Conservation (phyloP, 1,140 invertebrate genomes). For the Ruditapes philippinarum region DNA sequence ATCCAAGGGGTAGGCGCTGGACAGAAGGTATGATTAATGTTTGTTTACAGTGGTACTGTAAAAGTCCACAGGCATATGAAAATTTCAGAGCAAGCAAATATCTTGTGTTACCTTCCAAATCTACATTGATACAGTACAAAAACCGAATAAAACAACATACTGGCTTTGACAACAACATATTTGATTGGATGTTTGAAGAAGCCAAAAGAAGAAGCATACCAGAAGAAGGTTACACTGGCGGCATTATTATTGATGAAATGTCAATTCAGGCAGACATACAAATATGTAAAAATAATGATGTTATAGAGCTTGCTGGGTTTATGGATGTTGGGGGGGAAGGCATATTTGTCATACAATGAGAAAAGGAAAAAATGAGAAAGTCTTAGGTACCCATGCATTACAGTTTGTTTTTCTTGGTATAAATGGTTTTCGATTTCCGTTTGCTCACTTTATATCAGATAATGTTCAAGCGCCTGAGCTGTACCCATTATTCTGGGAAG, state of each 20-base stretch:
- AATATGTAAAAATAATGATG: conserved; percentile 1
- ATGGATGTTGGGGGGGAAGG: conserved; percentile 10
- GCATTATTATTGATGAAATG: conserved; percentile 49
- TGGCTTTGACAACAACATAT: conserved; percentile 11
- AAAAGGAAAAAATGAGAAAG: background rate
- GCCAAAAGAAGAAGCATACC: background rate
- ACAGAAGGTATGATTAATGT: background rate
- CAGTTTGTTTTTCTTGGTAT: conserved; percentile 14
- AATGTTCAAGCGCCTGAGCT: background rate
- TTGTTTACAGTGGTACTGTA: conserved; percentile 1
- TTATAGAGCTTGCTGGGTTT: conserved; percentile 24
- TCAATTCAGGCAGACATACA: conserved; percentile 32
- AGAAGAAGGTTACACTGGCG: background rate
- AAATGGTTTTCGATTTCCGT: conserved; percentile 40
- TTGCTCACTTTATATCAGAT: conserved; percentile 19
- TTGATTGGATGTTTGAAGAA: conserved; percentile 31
- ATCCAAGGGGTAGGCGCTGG: conserved; percentile 44
- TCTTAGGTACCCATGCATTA: background rate
- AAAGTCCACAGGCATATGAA: background rate
- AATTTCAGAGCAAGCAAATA: background rate
- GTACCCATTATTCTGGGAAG: conserved; percentile 16
- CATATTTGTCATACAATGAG: background rate
- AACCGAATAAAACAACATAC: conserved; percentile 11
- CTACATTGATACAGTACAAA: background rate
- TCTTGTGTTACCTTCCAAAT: background rate